Percentiles rank a stretch among this genome's conserved stretches.
These are phyloP conservation scores for Tiliacea aurago DNA, from an alignment of 2,888 invertebrate species.

Conservation along the genomic window DNA sequence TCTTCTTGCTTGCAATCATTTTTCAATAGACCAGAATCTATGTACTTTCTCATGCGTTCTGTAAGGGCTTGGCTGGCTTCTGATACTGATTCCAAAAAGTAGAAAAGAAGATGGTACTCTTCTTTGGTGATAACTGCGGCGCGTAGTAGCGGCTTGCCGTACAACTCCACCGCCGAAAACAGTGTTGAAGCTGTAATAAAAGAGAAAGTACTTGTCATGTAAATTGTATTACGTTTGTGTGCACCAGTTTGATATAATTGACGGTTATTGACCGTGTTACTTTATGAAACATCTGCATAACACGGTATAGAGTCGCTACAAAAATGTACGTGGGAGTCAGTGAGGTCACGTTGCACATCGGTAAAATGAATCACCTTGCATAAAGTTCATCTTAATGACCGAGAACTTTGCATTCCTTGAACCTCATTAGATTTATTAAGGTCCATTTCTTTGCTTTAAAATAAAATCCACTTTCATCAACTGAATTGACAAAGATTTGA, in stretches of 20 bases:
- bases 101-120: slow-evolving; percentile 90
- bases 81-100: slow-evolving; percentile 88
- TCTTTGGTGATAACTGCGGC: slow-evolving; percentile 88
- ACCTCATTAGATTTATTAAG: slow-evolving; percentile 9
- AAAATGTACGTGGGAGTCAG: slow-evolving; percentile 72
- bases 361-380: slow-evolving; percentile 81
- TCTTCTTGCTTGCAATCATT: slow-evolving; percentile 75
- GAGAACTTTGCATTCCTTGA: slow-evolving; percentile 75
- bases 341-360: slow-evolving; percentile 75
- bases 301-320: slow-evolving; percentile 57
- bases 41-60: slow-evolving; percentile 88
- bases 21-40: slow-evolving; percentile 87
- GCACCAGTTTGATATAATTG: slow-evolving; percentile 63
- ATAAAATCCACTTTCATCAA: neutral
- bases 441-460: neutral
- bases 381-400: slow-evolving; percentile 79
- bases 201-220: slow-evolving; percentile 71
- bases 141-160: slow-evolving; percentile 91
- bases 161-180: slow-evolving; percentile 91
- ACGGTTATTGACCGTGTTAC: slow-evolving; percentile 63
- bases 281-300: slow-evolving; percentile 65
- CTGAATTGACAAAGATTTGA: slow-evolving; percentile 15
- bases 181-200: slow-evolving; percentile 89
- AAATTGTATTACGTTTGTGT: slow-evolving; percentile 62
- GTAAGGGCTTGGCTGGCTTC: slow-evolving; percentile 87